Evolutionary conservation across 2,888 invertebrate species (phyloP).

Genomic region (Zaprionus bogoriensis): DNA sequence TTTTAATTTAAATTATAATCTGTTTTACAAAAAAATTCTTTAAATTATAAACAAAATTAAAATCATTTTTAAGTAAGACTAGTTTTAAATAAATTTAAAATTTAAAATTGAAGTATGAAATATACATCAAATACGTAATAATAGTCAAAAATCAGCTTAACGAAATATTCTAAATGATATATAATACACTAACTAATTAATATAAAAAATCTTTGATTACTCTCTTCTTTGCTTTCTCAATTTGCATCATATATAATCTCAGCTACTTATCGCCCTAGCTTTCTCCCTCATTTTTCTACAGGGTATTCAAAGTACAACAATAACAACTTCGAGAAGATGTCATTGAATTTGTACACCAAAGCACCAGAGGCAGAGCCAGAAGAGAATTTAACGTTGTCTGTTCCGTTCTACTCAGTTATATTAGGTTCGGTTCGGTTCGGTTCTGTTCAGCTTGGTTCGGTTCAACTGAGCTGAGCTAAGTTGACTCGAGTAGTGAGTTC

Average conservation of each 20-base stretch:
- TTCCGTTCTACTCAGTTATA: slow-evolving; percentile 9
- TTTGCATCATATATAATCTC: background rate
- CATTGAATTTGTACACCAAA: slow-evolving; percentile 58
- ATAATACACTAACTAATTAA: too few relatives aligned
- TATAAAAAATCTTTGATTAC: too few relatives aligned
- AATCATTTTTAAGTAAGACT: too few relatives aligned
- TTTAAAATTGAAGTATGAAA: too few relatives aligned
- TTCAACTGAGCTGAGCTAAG: background rate
- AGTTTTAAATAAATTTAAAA: too few relatives aligned
- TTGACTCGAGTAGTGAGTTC: background rate
- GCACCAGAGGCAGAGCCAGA: slow-evolving; percentile 8
- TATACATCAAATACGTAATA: too few relatives aligned
- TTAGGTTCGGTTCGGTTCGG: background rate
- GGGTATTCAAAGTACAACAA: slow-evolving; percentile 23
- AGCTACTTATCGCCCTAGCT: background rate
- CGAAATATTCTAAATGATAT: too few relatives aligned
- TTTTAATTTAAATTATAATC: too few relatives aligned
- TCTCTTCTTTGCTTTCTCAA: too few relatives aligned
- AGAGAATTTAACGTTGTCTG: slow-evolving; percentile 36
- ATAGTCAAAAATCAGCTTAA: too few relatives aligned
- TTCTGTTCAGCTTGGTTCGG: background rate
- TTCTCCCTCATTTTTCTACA: background rate
- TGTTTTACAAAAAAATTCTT: too few relatives aligned
- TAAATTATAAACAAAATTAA: too few relatives aligned
- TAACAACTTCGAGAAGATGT: slow-evolving; percentile 47